Conservation (phyloP, 1,140 invertebrate genomes). For the Tetramorium simillimum region DNA sequence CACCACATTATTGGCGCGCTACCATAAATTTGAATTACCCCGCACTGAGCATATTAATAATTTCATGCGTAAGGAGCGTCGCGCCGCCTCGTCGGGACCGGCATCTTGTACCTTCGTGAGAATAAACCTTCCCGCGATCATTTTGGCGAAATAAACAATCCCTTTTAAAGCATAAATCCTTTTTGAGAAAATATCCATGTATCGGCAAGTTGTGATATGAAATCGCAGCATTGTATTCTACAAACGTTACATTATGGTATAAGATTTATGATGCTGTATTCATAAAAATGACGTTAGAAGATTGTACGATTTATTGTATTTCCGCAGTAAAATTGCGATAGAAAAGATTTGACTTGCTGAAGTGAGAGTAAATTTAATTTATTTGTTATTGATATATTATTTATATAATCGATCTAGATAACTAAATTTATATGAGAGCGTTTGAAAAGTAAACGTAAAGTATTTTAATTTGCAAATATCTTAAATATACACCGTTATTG, state of each 20-base stretch:
- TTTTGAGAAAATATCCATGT: not conserved
- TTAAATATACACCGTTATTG: too few relatives aligned
- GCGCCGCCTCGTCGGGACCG: not conserved
- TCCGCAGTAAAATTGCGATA: not conserved
- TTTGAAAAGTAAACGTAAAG: too few relatives aligned
- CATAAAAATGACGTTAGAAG: not conserved
- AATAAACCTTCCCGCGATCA: not conserved
- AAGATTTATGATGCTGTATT: not conserved
- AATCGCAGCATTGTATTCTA: not conserved
- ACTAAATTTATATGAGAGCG: too few relatives aligned
- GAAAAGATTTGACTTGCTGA: too few relatives aligned
- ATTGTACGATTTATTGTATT: not conserved
- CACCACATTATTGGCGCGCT: constrained; percentile 49
- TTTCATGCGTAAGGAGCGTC: constrained; percentile 39
- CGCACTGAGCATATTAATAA: constrained; percentile 42
- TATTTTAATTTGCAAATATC: too few relatives aligned
- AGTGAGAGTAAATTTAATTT: too few relatives aligned
- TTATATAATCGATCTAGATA: too few relatives aligned
- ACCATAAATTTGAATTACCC: constrained; percentile 50
- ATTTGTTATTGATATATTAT: too few relatives aligned
- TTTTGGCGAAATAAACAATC: not conserved
- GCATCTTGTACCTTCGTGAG: not conserved
- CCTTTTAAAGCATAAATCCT: not conserved
- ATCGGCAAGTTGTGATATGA: not conserved
- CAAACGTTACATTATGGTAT: not conserved